A percentile compares a stretch with the other conserved stretches of the same genome.
Conservation (phyloP, 1,140 invertebrate species). For the Bombus confusus region DNA sequence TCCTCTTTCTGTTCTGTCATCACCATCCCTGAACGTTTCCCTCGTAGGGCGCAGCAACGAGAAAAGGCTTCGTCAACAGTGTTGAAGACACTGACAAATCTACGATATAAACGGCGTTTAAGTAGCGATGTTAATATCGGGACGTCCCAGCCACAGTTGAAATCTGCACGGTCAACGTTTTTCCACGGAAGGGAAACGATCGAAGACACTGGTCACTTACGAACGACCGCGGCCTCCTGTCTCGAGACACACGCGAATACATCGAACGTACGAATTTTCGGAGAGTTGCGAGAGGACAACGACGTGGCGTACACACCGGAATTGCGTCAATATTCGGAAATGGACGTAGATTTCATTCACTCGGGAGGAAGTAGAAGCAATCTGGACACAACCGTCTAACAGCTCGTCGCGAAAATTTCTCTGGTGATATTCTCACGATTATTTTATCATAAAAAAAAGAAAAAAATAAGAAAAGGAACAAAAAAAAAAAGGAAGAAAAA, state of each 20-base stretch:
- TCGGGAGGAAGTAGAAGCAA: conserved; percentile 36
- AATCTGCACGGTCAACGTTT: conserved; percentile 49
- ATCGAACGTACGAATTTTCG: conserved; percentile 22
- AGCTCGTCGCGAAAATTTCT: conserved; percentile 33
- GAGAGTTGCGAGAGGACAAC: conserved; percentile 31
- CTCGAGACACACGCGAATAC: conserved; percentile 40
- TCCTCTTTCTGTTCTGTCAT: conserved; percentile 64
- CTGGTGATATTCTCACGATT: not conserved
- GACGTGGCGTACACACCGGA: conserved; percentile 21
- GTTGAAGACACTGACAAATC: conserved; percentile 47
- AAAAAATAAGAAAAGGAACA: not conserved
- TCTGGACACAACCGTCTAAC: conserved; percentile 28
- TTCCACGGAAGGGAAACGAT: conserved; percentile 32
- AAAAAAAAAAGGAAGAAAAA: not conserved
- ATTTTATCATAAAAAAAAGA: not conserved
- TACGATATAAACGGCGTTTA: conserved; percentile 56
- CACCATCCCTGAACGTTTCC: conserved; percentile 68
- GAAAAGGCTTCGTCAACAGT: conserved; percentile 48
- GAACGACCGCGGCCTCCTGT: conserved; percentile 36
- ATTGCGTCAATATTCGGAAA: conserved; percentile 34
- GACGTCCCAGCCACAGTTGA: conserved; percentile 49
- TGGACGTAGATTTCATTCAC: conserved; percentile 55
- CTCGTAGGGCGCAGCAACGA: conserved; percentile 62
- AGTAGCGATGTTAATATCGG: conserved; percentile 48
- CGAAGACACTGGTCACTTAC: conserved; percentile 35